Conservation (phyloP, 64 coral and sea anemone genomes). For the Dendronephthya gigantea region DNA sequence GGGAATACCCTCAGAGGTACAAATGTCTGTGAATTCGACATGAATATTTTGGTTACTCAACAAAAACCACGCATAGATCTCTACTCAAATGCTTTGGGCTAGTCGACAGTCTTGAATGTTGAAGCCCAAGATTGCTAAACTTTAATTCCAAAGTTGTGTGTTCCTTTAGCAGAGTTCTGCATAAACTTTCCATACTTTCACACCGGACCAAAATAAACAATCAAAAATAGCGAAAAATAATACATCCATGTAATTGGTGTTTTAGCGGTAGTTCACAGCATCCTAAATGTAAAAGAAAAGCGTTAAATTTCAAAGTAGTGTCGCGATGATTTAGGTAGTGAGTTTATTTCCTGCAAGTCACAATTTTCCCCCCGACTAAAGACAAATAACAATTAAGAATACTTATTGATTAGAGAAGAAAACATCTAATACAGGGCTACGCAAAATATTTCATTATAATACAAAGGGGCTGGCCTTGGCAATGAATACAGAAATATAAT, state of each 20-base stretch:
- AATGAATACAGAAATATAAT: not conserved
- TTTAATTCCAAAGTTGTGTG: not conserved
- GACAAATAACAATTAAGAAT: not conserved
- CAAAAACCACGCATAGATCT: not conserved
- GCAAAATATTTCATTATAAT: not conserved
- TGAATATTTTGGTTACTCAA: not conserved
- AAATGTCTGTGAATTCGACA: not conserved
- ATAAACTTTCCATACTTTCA: not conserved
- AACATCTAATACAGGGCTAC: not conserved
- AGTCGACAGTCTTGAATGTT: not conserved
- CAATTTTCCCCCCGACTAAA: not conserved
- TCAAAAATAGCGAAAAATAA: not conserved
- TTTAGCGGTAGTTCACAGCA: no score
- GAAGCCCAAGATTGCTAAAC: not conserved
- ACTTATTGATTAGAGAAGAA: not conserved
- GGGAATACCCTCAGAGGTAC: slow-evolving; percentile 53
- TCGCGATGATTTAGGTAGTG: not conserved
- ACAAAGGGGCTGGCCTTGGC: not conserved
- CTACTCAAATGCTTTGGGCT: not conserved
- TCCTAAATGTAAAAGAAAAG: not conserved
- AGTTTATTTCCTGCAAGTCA: not conserved
- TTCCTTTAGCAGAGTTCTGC: no score
- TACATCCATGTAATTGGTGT: not conserved
- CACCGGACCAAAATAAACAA: not conserved
- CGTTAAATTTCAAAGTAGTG: not conserved